Base-by-base conservation (phyloP, 2,113 vertebrate genomes). In the Daubentonia madagascariensis region DNA sequence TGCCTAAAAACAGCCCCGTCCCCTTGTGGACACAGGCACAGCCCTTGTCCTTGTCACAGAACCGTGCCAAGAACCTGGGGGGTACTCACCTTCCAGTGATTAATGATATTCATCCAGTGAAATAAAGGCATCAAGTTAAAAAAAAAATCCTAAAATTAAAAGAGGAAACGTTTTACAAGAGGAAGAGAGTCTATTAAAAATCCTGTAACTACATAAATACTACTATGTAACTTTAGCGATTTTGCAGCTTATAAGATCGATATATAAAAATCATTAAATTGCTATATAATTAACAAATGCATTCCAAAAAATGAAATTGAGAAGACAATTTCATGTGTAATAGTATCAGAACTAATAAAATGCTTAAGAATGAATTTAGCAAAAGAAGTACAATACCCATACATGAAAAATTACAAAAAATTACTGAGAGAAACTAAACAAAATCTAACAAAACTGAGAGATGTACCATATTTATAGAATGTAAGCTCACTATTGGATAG, bases 241-340 rank as follows among this genome's bases (percentile, higher is more conserved):
- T 80, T 73, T 45, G 10, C 22, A 85, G 11, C 4, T 52, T 67
- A 80, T 50, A 5, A 48, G 3, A 68, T 81, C 25, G 67, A 50
- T 61, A 78, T 23, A 25, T 50, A 73, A 85, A 86, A 59, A 30
- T 48, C 35, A 48, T 72, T 63, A 52, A 20, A 23, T 72, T 89
- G 23, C 6, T 91, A 45, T 70, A 30, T 85, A 85, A 12, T 32
- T 16, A 83, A 48, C 52, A 43, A 86, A 67, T 68, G 8, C 25
- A 67, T 52, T 86, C 23, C 6, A 73, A 95, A 84, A 97, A 86
- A 48, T 88, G 22, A 87, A 87, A 95, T 81, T 40, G 76, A 61
- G 40, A 67, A 28, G 8, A 54, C n/a, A 50, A 43, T 25, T 84
- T 17, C 5, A 72, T 61, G 92, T 84, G 10, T 48, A 75, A 54